Evolutionary conservation across 2,797 vertebrate genomes (phyloP).

Genomic region (Sebastolobus alascanus): DNA sequence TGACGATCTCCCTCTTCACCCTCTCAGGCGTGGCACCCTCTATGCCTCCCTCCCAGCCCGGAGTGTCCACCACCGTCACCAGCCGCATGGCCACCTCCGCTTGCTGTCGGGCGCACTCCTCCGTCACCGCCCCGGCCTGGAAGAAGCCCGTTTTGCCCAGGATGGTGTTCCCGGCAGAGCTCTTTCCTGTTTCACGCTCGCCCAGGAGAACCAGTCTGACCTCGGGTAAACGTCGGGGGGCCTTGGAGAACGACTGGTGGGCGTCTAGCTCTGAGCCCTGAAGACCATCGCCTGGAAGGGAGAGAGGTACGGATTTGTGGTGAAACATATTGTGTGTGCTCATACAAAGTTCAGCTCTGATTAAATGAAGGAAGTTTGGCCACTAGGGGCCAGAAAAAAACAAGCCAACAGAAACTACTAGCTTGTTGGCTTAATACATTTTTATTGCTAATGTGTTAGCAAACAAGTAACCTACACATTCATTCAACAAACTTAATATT

Average conservation of each 20-base stretch:
- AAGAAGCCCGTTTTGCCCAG: slow-evolving; percentile 70
- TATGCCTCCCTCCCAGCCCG: slow-evolving; percentile 82
- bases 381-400: background rate
- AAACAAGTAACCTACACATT: background rate
- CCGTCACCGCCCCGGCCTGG: slow-evolving; percentile 66
- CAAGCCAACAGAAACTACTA: background rate
- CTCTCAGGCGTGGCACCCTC: slow-evolving; percentile 78
- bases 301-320: background rate
- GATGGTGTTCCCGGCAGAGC: slow-evolving; percentile 81
- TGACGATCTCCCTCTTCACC: slow-evolving; percentile 79
- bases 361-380: background rate
- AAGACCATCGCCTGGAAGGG: slow-evolving; percentile 66
- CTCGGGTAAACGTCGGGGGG: slow-evolving; percentile 74
- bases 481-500: background rate
- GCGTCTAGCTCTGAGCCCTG: slow-evolving; percentile 72
- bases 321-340: background rate
- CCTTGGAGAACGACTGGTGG: slow-evolving; percentile 78
- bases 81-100: slow-evolving; percentile 72
- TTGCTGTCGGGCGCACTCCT: slow-evolving; percentile 79
- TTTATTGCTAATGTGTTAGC: background rate
- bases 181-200: slow-evolving; percentile 85
- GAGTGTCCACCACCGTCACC: slow-evolving; percentile 84
- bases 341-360: background rate
- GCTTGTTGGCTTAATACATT: background rate
- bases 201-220: slow-evolving; percentile 83